Base-by-base conservation (phyloP, 2,797 vertebrate genomes). In the Heliangelus exortis region DNA sequence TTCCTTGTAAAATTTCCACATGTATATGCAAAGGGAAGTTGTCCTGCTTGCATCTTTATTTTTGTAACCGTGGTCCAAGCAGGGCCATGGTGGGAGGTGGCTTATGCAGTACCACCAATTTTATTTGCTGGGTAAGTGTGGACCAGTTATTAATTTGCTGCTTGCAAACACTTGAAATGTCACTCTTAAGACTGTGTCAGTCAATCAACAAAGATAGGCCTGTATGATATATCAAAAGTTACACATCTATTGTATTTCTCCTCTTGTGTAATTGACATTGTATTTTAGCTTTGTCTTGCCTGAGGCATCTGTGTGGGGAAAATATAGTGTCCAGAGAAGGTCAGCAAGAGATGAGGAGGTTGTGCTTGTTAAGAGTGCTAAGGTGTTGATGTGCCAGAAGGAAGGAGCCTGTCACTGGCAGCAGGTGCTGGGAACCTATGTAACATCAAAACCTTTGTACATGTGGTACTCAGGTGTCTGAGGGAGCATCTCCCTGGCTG, bases 171-270 rank as follows among this genome's bases (percentile, higher is more conserved):
- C 33, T 28, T 2, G 28, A 2, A 21, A 2, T 6, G 5, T 8
- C 39, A 41, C 39, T 41, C 12, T 41, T 41, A 33, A 47, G 14
- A 12, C 31, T 0, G 0, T 23, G 34, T 17, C 41, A 53, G 20
- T 36, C 13, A 34, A 31, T 31, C 28, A 1, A 1, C n/a, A 69
- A 73, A 73, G 29, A 12, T n/a, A 36, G 55, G 23, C 48, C 43
- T 31, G 10, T 34, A 29, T 25, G 10, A 28, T 23, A 43, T 55
- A 61, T 57, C 28, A 34, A 43, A 45, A n/a, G 6, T 74, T 1
- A 2, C 6, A 0, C 28, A 48, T 48, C 41, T 81, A 6, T 41
- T 50, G 4, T 50, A 19, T 47, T 58, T 69, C 11, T 47, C 23
- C 48, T 48, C 23, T 75, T 45, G 5, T 5, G 3, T 29, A 15